Evolutionary conservation across 2,888 invertebrate genomes (phyloP).

Genomic region (Andrena camellia): DNA sequence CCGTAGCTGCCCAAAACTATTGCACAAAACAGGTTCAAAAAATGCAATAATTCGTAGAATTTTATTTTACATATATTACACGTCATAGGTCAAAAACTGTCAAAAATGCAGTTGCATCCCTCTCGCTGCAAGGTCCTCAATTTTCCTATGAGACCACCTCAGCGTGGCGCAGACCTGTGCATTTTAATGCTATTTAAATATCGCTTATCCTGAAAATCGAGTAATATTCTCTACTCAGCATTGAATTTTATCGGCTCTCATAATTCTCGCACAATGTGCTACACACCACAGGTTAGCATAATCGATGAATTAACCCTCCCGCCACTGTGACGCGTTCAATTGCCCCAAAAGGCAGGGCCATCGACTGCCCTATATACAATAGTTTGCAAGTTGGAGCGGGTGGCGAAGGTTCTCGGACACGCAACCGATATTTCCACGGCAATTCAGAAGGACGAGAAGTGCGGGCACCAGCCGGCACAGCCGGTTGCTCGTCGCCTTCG

Average conservation of each 20-base stretch:
- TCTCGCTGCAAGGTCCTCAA: too few relatives aligned
- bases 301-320: background rate
- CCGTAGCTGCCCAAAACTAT: too few relatives aligned
- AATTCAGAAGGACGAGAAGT: constrained; percentile 67
- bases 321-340: constrained; percentile 27
- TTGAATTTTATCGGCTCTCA: background rate
- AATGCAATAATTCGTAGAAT: too few relatives aligned
- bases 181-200: too few relatives aligned
- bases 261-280: background rate
- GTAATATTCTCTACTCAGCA: too few relatives aligned
- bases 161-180: too few relatives aligned
- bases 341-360: background rate
- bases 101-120: too few relatives aligned
- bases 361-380: constrained; percentile 6
- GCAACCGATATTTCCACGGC: constrained; percentile 63
- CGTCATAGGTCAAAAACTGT: too few relatives aligned
- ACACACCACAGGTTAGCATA: background rate
- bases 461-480: constrained; percentile 76
- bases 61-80: too few relatives aligned
- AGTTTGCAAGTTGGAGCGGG: constrained; percentile 34
- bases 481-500: constrained; percentile 38
- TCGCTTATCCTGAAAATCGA: too few relatives aligned
- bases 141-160: too few relatives aligned
- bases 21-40: too few relatives aligned
- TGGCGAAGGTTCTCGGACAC: constrained; percentile 35